Evolutionary conservation across 2,888 invertebrate genomes (phyloP).

Genomic region (Hirtodrosophila histrioides): DNA sequence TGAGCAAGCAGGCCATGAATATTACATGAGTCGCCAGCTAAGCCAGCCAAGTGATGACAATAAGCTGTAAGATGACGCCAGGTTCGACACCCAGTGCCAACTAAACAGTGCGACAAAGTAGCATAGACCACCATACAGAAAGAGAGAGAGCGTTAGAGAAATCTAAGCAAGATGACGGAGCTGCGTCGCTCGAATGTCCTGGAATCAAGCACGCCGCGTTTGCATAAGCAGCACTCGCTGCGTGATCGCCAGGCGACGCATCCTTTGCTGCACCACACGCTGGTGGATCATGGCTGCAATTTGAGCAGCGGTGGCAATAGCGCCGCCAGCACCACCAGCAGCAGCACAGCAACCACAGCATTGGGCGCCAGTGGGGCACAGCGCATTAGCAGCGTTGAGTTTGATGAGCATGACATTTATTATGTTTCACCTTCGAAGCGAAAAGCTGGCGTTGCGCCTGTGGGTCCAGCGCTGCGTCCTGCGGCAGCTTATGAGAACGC

Average conservation of each 20-base stretch:
- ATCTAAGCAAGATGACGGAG: slow-evolving; percentile 64
- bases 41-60: slow-evolving; percentile 68
- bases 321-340: slow-evolving; percentile 74
- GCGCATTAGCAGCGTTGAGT: slow-evolving; percentile 60
- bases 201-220: slow-evolving; percentile 39
- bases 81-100: slow-evolving; percentile 1
- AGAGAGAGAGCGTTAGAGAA: neutral
- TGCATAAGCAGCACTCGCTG: slow-evolving; percentile 69
- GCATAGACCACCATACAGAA: slow-evolving; percentile 1
- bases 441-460: slow-evolving; percentile 74
- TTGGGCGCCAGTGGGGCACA: slow-evolving; percentile 35
- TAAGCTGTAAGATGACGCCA: slow-evolving; percentile 51
- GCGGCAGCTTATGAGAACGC: slow-evolving; percentile 58
- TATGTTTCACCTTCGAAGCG: slow-evolving; percentile 83
- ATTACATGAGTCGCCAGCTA: slow-evolving; percentile 60
- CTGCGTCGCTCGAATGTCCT: slow-evolving; percentile 48
- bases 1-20: slow-evolving; percentile 57
- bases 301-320: slow-evolving; percentile 78
- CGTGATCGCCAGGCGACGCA: slow-evolving; percentile 65
- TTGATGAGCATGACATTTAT: slow-evolving; percentile 83
- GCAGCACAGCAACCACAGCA: slow-evolving; percentile 76
- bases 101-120: slow-evolving; percentile 13
- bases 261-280: slow-evolving; percentile 74
- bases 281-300: slow-evolving; percentile 80
- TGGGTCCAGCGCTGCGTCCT: slow-evolving; percentile 64